phyloP scores from a whole-genome alignment of 2,888 invertebrate genomes.

The Eurois occulta region DNA sequence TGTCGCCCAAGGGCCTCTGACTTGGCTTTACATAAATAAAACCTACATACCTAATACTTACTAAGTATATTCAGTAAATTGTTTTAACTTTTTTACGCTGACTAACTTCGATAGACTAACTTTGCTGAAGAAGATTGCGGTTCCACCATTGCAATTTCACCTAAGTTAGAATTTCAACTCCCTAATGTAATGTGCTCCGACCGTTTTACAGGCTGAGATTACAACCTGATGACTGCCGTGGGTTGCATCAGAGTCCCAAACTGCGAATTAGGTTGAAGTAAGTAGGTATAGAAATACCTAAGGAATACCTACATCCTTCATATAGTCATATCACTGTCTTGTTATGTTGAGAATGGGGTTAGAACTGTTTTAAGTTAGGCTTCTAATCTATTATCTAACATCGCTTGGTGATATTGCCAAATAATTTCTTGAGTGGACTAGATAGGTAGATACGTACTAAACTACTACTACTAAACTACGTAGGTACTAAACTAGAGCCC shows the following conservation, averaged over 20 bases:
- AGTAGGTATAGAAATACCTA: slow-evolving; percentile 21
- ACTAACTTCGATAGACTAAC: slow-evolving; percentile 35
- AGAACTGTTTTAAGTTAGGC: slow-evolving; percentile 16
- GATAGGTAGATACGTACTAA: neutral
- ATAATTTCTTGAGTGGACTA: neutral
- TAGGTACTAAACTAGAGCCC: too few relatives aligned
- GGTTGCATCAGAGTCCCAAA: slow-evolving; percentile 53
- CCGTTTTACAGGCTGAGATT: slow-evolving; percentile 53
- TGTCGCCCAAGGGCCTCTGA: too few relatives aligned
- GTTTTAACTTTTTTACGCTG: slow-evolving; percentile 30
- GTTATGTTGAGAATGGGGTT: slow-evolving; percentile 29
- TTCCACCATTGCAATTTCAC: slow-evolving; percentile 41
- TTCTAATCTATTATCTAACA: neutral
- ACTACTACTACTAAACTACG: too few relatives aligned
- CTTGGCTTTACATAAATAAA: too few relatives aligned
- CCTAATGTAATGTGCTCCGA: slow-evolving; percentile 60
- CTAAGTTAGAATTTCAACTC: slow-evolving; percentile 56
- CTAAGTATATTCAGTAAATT: neutral
- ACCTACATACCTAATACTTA: neutral
- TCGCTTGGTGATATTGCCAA: neutral
- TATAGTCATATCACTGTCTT: slow-evolving; percentile 21
- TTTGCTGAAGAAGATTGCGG: slow-evolving; percentile 40
- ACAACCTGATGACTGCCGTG: slow-evolving; percentile 48
- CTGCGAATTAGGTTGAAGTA: slow-evolving; percentile 45
- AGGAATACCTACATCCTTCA: slow-evolving; percentile 18